Base-by-base conservation (phyloP, 1,140 invertebrate genomes). In the Pentalonia nigronervosa region DNA sequence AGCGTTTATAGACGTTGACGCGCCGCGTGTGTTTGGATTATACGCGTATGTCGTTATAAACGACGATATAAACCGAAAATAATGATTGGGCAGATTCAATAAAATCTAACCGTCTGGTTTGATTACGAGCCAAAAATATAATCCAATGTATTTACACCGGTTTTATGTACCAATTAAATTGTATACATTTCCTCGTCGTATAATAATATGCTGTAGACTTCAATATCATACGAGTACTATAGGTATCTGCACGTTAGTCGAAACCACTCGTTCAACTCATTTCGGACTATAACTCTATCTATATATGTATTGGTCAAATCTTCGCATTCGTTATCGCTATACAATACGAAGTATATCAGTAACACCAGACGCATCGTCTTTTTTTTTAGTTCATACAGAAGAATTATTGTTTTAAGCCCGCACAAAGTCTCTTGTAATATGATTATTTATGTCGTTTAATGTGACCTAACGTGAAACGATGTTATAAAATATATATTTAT, bases 51-150 rank as follows among this genome's bases (percentile, higher is more conserved):
- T 86, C 47, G 47, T 86, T 47, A 50, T 67, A 60, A 50, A 88
- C 47, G 30, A 86, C 47, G 47, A 88, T 88, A 88, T n/a, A 34
- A 87, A 87, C 45, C 34, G 25, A 87, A 87, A 87, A 87, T 87
- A 87, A 87, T n/a, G 86, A 87, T 87, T 36, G 86, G 23, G 1
- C 14, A n/a, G 86, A 88, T 88, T 50, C 86, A 50, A 88, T 88
- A 88, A 88, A 50, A 50, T 50, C 48, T 88, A 53, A 87, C 86
- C 17, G 30, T 88, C 86, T 11, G 50, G 47, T n/a, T 48, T 50
- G 86, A 88, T 48, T 25, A 34, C 86, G n/a, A 34, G 86, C n/a
- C 86, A 86, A 88, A 88, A 88, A 50, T 23, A 11, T 34, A 88
- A 50, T n/a, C 30, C 60, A 9, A 67, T 67, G 60, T 67, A n/a